Evolutionary conservation across 1,140 invertebrate species (phyloP).

Genomic region (Drosophila melanogaster): Release_6_plus_ISO1_MT NT_033777.3:27277501-27278000

Average conservation of each 20-base stretch:
- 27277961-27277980: conserved; percentile 68
- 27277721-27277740: conserved; percentile 11
- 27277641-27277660: conserved; percentile 32
- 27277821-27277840: conserved; percentile 1
- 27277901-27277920: not conserved
- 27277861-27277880: conserved; percentile 20
- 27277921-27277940: conserved; percentile 44
- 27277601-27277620: conserved; percentile 2
- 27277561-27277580: conserved; percentile 14
- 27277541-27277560: conserved; percentile 60
- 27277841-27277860: conserved; percentile 25
- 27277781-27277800: conserved; percentile 2
- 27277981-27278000: conserved; percentile 69
- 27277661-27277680: conserved; percentile 24
- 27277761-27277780: conserved; percentile 11
- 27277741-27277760: conserved; percentile 4
- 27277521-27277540: conserved; percentile 48
- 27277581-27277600: conserved; percentile 34
- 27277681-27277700: conserved; percentile 19
- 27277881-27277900: not conserved
- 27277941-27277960: conserved; percentile 48
- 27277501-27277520: conserved; percentile 67
- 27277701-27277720: conserved; percentile 19
- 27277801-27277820: conserved; percentile 1
- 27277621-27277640: conserved; percentile 38